phyloP scores from a whole-genome alignment of 2,797 vertebrate genomes.

The Phrynocephalus guinanensis region DNA sequence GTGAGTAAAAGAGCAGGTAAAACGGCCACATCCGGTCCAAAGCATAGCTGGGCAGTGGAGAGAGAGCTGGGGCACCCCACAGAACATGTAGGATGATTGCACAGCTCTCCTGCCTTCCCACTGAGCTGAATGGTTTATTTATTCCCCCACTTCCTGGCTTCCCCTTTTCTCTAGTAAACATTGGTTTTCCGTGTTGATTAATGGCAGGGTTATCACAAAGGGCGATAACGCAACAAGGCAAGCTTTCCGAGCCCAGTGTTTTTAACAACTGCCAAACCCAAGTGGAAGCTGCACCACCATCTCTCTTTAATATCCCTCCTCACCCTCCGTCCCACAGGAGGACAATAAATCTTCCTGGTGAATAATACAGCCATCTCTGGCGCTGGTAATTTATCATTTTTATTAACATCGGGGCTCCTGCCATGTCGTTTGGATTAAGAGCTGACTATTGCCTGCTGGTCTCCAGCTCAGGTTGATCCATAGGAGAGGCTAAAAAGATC shows the following conservation, averaged over 20 bases:
- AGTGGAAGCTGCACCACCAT: slow-evolving; percentile 52
- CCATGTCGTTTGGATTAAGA: background rate
- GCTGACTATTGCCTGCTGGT: background rate
- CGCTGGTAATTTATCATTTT: slow-evolving; percentile 58
- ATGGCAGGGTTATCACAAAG: slow-evolving; percentile 35
- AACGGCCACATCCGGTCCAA: no score
- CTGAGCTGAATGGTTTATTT: background rate
- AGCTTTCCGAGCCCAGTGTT: slow-evolving; percentile 34
- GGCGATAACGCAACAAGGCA: background rate
- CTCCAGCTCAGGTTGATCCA: slow-evolving; percentile 12
- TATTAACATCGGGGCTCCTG: slow-evolving; percentile 50
- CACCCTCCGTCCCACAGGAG: slow-evolving; percentile 48
- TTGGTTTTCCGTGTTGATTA: slow-evolving; percentile 40
- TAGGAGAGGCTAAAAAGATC: no score
- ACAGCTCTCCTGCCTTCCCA: slow-evolving; percentile 6
- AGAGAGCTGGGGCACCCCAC: slow-evolving; percentile 1
- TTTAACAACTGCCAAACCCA: slow-evolving; percentile 55
- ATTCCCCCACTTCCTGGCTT: no score
- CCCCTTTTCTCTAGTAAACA: slow-evolving; percentile 4
- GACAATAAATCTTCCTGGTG: slow-evolving; percentile 59
- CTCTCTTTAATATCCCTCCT: slow-evolving; percentile 64
- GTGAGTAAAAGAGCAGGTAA: background rate
- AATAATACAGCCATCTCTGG: slow-evolving; percentile 47
- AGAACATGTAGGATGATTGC: slow-evolving; percentile 25
- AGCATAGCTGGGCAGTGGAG: background rate